A percentile compares a stretch with the other conserved stretches of the same genome.
Evolutionary conservation across 2,113 vertebrate species (phyloP).

Genomic region (Notiomystis cincta): DNA sequence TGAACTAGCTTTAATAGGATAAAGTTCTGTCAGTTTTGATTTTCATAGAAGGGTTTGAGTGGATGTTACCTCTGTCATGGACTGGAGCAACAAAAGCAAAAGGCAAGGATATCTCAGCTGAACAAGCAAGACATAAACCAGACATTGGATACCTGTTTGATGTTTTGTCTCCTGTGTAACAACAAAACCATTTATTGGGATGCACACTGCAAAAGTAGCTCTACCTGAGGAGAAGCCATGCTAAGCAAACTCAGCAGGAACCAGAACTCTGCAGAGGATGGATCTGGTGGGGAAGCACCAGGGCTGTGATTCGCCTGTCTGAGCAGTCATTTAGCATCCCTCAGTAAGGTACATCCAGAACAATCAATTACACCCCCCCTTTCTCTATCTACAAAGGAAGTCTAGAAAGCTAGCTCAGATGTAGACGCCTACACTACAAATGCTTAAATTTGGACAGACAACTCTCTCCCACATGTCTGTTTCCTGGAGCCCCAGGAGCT

Average conservation of each 20-base stretch:
- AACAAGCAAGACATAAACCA: background rate
- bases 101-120: background rate
- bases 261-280: background rate
- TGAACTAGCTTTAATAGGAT: background rate
- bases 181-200: background rate
- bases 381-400: background rate
- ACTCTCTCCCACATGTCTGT: background rate
- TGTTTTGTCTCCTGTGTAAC: background rate
- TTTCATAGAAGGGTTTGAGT: background rate
- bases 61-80: background rate
- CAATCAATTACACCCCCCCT: background rate
- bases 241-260: background rate
- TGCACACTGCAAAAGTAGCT: background rate
- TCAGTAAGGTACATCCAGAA: background rate
- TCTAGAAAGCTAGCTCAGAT: background rate
- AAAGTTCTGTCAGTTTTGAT: background rate
- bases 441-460: constrained; percentile 8
- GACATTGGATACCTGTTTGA: background rate
- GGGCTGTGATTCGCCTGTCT: background rate
- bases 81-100: background rate
- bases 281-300: background rate
- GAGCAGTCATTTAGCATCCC: background rate
- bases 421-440: background rate
- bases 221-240: background rate
- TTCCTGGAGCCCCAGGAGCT: background rate